Evolutionary conservation across 2,113 vertebrate genomes (phyloP).

Genomic region (Abramis brama): DNA sequence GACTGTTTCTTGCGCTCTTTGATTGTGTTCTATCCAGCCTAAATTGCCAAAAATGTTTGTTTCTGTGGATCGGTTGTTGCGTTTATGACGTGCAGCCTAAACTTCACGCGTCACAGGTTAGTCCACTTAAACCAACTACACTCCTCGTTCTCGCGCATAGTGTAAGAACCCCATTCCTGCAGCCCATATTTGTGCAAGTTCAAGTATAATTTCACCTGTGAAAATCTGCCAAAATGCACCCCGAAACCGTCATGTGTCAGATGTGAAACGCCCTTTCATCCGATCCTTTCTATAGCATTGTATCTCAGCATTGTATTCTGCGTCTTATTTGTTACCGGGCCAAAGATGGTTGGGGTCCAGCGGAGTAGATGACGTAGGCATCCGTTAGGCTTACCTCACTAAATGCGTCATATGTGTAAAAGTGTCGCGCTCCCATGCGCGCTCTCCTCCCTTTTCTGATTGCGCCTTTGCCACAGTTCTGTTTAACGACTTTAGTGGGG

Average conservation of each 20-base stretch:
- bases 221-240: background rate
- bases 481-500: slow-evolving; percentile 23
- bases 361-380: slow-evolving; percentile 62
- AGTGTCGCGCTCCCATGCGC: slow-evolving; percentile 62
- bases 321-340: slow-evolving; percentile 60
- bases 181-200: background rate
- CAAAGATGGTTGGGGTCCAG: slow-evolving; percentile 56
- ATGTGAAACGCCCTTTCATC: slow-evolving; percentile 11
- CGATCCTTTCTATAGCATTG: background rate
- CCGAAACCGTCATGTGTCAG: background rate
- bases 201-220: background rate
- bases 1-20: background rate
- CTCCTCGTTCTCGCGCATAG: background rate
- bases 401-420: slow-evolving; percentile 71
- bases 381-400: slow-evolving; percentile 74
- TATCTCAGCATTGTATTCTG: background rate
- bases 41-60: background rate
- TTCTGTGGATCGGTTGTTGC: background rate
- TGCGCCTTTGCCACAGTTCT: slow-evolving; percentile 36
- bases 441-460: slow-evolving; percentile 53
- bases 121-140: background rate
- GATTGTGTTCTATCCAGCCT: background rate
- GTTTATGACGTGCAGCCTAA: background rate
- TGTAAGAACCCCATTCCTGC: background rate
- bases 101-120: background rate